Evolutionary conservation across 2,888 invertebrate genomes (phyloP).

Genomic region (Danaus chrysippus): DNA sequence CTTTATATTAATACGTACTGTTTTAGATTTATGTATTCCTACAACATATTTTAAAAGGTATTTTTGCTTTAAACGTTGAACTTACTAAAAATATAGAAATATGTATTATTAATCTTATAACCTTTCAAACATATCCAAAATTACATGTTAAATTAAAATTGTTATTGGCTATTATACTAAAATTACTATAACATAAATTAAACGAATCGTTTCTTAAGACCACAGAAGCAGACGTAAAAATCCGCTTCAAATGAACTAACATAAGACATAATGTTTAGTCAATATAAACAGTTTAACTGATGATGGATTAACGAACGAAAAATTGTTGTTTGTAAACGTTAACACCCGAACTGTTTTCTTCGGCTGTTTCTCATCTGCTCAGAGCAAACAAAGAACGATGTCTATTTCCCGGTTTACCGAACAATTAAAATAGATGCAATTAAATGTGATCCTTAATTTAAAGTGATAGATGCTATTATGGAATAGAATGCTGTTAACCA

Average conservation of each 20-base stretch:
- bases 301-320: conserved; percentile 53
- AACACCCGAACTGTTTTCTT: conserved; percentile 51
- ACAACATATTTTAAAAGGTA: no score
- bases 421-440: conserved; percentile 27
- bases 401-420: conserved; percentile 38
- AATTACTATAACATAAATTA: no score
- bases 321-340: conserved; percentile 45
- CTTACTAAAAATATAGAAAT: no score
- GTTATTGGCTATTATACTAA: no score
- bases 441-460: conserved; percentile 33
- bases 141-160: no score
- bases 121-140: no score
- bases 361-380: conserved; percentile 67
- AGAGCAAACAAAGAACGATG: conserved; percentile 52
- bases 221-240: background rate
- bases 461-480: conserved; percentile 37
- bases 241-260: conserved; percentile 23
- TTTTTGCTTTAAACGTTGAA: no score
- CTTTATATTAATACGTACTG: no score
- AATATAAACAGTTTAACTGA: conserved; percentile 35
- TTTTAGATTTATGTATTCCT: no score
- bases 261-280: conserved; percentile 29
- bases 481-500: conserved; percentile 30
- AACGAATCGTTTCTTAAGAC: background rate
- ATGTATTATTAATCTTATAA: no score